Base-by-base conservation (phyloP, 2,113 vertebrate genomes). In the Plestiodon gilberti region DNA sequence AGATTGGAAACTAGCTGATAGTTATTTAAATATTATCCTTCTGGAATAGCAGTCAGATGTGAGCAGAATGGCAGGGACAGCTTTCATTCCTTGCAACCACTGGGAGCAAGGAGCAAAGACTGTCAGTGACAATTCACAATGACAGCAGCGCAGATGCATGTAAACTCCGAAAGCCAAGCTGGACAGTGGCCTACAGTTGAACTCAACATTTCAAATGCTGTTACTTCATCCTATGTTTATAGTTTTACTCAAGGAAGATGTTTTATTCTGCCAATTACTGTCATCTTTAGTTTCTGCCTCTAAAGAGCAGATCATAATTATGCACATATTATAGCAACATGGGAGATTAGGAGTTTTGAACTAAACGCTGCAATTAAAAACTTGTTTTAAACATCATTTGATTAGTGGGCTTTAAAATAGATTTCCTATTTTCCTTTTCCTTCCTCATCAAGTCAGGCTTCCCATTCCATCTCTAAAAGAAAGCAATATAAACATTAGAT, bases 71-170 rank as follows among this genome's bases (percentile, higher is more conserved):
- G 28, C 20, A 23, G 4, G 23, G 64, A 57, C 71, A 33, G 14
- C 35, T 35, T 20, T 83, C 40, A 74, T 17, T 5, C 2, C 30
- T 2, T 23, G 33, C 0, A 0, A 14, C 9, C 61, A 77, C 3
- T 0, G 82, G 82, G 40, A 0, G 65, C 74, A 84, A 55, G 62
- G 15, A 69, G 69, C 78, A 90, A 74, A 89, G 88, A 20, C 0
- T 0, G 33, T 35, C 78, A 61, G 38, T 25, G n/a, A 35, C 30
- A 43, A 13, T 52, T 57, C 8, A 20, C 0, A 0, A 33, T 0
- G 0, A 67, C 0, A 8, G 89, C 62, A 64, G 0, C 0, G 78
- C 52, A 59, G 77, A 14, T 22, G 69, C 67, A 79, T 6, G 1
- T 25, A 59, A 61, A 55, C 5, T 28, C 61, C 0, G 1, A 4